A percentile compares a stretch with the other conserved stretches of the same genome.
phyloP scores from a whole-genome alignment of 2,888 invertebrate species.

The Penaeus monodon region DNA sequence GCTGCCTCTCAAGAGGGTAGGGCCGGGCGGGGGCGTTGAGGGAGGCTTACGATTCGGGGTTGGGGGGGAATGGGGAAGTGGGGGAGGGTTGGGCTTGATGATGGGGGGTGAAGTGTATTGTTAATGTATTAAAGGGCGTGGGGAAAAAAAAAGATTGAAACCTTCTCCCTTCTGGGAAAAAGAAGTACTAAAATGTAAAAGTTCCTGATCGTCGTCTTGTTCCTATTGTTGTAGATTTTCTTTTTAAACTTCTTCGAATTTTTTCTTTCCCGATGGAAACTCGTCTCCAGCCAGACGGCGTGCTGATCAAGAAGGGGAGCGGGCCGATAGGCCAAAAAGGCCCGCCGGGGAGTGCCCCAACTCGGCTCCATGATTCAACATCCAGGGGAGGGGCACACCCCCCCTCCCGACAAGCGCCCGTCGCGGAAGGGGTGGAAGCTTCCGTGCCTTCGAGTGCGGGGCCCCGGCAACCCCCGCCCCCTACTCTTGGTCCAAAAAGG shows the following conservation, averaged over 20 bases:
- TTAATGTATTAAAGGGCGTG: too few species aligned
- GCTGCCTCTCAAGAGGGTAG: conserved; percentile 68
- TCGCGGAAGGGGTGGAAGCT: conserved; percentile 80
- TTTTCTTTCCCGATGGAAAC: conserved; percentile 74
- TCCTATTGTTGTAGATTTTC: too few species aligned
- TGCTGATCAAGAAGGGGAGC: conserved; percentile 82
- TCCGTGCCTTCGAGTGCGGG: conserved; percentile 81
- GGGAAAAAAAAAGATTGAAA: too few species aligned
- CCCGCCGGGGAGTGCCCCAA: conserved; percentile 83
- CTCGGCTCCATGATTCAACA: conserved; percentile 86
- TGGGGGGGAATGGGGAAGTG: neutral
- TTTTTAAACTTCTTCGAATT: too few species aligned
- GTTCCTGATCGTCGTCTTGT: too few species aligned
- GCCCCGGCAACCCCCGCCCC: conserved; percentile 89
- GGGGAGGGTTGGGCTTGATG: neutral
- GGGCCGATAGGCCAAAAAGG: conserved; percentile 90
- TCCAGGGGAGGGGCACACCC: conserved; percentile 80
- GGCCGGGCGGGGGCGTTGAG: neutral
- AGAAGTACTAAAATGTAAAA: too few species aligned
- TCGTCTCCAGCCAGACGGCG: conserved; percentile 78
- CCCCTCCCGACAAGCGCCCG: conserved; percentile 72
- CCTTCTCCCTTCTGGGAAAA: too few species aligned
- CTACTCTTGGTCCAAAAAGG: conserved; percentile 83
- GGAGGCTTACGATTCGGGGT: neutral
- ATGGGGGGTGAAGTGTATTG: too few species aligned